Evolutionary conservation across 2,888 invertebrate species (phyloP).

Genomic region (Tyria jacobaeae): DNA sequence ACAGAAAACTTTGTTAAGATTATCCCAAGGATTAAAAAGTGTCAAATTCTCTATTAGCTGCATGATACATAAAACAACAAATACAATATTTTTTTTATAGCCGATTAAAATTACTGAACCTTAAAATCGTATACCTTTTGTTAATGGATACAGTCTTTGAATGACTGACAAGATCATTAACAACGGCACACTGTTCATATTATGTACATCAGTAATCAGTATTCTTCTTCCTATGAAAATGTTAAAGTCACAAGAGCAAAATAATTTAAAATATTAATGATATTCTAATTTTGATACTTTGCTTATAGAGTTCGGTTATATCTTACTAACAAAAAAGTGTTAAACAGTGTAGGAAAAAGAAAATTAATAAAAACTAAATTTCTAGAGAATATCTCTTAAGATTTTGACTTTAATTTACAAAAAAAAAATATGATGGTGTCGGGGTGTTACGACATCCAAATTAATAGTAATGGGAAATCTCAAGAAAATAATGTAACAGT

Average conservation of each 20-base stretch:
- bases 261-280: not conserved
- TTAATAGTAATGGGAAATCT: not conserved
- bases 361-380: not conserved
- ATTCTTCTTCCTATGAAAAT: not conserved
- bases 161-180: not conserved
- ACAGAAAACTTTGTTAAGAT: too few relatives aligned
- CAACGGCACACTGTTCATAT: not conserved
- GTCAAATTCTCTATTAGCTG: too few relatives aligned
- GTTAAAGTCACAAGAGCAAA: not conserved
- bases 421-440: constrained; percentile 3
- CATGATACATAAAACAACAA: too few relatives aligned
- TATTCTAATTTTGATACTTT: not conserved
- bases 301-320: not conserved
- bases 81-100: too few relatives aligned
- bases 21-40: too few relatives aligned
- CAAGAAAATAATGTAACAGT: constrained; percentile 6
- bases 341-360: not conserved
- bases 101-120: too few relatives aligned
- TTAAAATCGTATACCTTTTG: not conserved
- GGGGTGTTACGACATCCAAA: not conserved
- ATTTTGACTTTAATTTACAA: not conserved
- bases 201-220: not conserved
- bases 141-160: constrained; percentile 2
- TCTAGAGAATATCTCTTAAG: not conserved
- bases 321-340: too few relatives aligned